Base-by-base conservation (phyloP, 2,113 vertebrate species). In the Upupa epops region DNA sequence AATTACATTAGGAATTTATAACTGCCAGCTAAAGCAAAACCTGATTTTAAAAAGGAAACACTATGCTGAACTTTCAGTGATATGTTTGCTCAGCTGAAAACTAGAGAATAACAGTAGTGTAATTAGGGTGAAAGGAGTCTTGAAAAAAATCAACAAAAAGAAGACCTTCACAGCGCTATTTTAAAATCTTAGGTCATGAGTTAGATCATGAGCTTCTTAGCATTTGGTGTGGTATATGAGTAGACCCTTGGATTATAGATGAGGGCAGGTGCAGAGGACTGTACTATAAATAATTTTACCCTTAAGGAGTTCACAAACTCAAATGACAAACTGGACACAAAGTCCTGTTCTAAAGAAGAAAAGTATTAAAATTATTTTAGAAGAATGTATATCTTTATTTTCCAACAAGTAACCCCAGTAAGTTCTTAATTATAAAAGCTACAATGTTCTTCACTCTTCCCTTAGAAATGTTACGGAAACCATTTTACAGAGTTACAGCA, bases 221-320 rank as follows among this genome's bases (percentile, higher is more conserved):
- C 93, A 97, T 97, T 97, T 98, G 96, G 58, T 96, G 91, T 94
- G 94, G 94, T 89, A 97, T 97, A 95, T 93, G 90, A 96, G 90
- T 88, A 96, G 97, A 92, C 97, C 96, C 97, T 98, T 80, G 14
- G 90, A 92, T 98, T 98, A 99, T 91, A 97, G 98, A 98, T 97
- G 93, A 97, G 72, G 96, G 97, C 98, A 99, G 99, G 98, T 99
- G 98, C 96, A 96, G 96, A 97, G 97, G 96, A 90, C 90, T 58
- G 42, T 63, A 63, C 98, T 98, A 99, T 98, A 99, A 98, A 99
- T 99, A 99, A 88, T 51, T 56, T 46, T 92, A 60, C 93, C 93
- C 96, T 96, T 96, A 97, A 98, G 97, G 94, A 97, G 96, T 96
- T 96, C 81, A 90, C 90, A 79, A 5, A 54, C 29, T 95, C 84